Evolutionary conservation across 23 tunicate species (phyloP).

Genomic region (Botrylloides violaceus): DNA sequence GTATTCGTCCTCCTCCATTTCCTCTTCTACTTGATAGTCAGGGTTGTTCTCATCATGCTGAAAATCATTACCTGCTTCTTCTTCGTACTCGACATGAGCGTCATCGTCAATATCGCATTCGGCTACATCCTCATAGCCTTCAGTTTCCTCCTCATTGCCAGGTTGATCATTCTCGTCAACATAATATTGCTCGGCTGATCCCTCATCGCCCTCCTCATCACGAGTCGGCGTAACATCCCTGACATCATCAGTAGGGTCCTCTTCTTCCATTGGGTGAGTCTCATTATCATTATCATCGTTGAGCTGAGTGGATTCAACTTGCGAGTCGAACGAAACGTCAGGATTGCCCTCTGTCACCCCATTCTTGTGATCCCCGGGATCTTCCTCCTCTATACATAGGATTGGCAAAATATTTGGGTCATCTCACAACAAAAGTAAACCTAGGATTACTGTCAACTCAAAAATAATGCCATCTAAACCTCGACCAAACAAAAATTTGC

Average conservation of each 20-base stretch:
- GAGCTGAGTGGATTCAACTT: not conserved
- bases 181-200: not conserved
- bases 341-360: not conserved
- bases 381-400: slow-evolving; percentile 16
- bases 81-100: not conserved
- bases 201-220: slow-evolving; percentile 12
- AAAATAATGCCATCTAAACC: too few relatives aligned
- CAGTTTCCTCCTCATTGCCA: not conserved
- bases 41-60: slow-evolving; percentile 5
- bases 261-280: too few relatives aligned
- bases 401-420: slow-evolving; percentile 12
- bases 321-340: not conserved
- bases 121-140: not conserved
- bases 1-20: slow-evolving; percentile 17
- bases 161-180: not conserved
- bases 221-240: slow-evolving; percentile 8
- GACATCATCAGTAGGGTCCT: not conserved
- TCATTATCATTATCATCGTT: not conserved
- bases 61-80: slow-evolving; percentile 11
- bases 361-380: not conserved
- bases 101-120: not conserved
- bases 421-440: not conserved
- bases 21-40: slow-evolving; percentile 18
- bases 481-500: too few relatives aligned
- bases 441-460: not conserved